Evolutionary conservation across 2,113 vertebrate genomes (phyloP), one percentile per base, ranked within the genome.

Genomic region (Budorcas taxicolor): DNA sequence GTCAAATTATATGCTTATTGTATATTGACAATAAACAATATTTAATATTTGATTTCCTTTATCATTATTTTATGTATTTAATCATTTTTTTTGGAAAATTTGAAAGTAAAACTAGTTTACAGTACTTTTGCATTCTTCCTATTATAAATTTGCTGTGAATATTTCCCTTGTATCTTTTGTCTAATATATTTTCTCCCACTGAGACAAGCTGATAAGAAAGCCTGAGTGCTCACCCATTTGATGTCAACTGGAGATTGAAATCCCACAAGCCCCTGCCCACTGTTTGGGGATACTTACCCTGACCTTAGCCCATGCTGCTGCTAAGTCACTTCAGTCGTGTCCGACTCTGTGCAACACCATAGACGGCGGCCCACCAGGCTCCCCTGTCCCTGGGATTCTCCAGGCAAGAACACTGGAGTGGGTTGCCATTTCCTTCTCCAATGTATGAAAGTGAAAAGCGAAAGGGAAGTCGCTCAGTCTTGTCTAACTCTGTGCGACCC

Each of bases 281-380:
- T 0, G 17, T 1, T 4, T 27, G 11, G 25, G 17, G 29, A 71
- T 31, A 16, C 33, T 76, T n/a, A 19, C 13, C 19, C 45, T 19
- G 62, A 27, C 14, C 43, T 83, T 53, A 52, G 62, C 4, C 6
- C 13, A 3, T 36, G 57, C 57, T 27, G 57, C 57, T 58, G 25
- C 25, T 58, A 58, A 58, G 57, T 58, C 57, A 29, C 25, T 58
- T 58, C 57, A 27, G 57, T 58, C 0, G 0, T 58, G 57, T 58
- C 57, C 0, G 0, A 58, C 57, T 58, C 57, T 58, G 57, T 58
- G 57, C 57, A 27, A 58, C 25, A 4, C 57, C 25, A 58, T 5
- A 58, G 10, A 58, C 0, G 2, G 25, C 0, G 0, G 57, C 57
- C 25, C 57, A 58, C 57, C 57, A 58, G 25, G 25, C 10, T 58